phyloP scores from a whole-genome alignment of 2,113 vertebrate genomes.

The Ctenomys sociabilis region DNA sequence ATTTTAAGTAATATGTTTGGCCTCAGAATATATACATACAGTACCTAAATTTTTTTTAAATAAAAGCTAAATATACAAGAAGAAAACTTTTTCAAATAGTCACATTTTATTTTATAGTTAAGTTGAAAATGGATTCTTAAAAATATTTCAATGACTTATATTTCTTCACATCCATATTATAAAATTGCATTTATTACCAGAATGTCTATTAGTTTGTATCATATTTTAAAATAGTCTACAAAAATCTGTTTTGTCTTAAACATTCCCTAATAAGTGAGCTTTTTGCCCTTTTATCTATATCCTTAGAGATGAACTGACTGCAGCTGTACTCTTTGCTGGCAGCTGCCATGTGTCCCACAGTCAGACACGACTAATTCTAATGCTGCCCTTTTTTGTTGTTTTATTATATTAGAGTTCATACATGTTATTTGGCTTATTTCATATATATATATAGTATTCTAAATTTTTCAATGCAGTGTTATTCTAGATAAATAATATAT shows the following conservation, averaged over 20 bases:
- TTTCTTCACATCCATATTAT: not conserved
- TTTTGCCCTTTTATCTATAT: not conserved
- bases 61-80: not conserved
- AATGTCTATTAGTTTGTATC: not conserved
- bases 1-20: conserved; percentile 10
- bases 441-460: not conserved
- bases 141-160: not conserved
- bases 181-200: not conserved
- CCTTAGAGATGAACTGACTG: not conserved
- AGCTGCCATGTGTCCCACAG: not conserved
- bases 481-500: not conserved
- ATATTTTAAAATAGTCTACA: not conserved
- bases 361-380: not conserved
- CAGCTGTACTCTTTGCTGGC: not conserved
- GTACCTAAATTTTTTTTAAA: not conserved
- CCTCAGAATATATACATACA: not conserved
- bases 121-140: not conserved
- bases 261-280: not conserved
- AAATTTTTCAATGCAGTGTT: not conserved
- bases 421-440: not conserved
- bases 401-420: not conserved
- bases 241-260: not conserved
- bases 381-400: not conserved
- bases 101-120: not conserved
- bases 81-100: not conserved